Evolutionary conservation across 2,888 invertebrate species (phyloP).

Genomic region (Neoitamus cyanurus): DNA sequence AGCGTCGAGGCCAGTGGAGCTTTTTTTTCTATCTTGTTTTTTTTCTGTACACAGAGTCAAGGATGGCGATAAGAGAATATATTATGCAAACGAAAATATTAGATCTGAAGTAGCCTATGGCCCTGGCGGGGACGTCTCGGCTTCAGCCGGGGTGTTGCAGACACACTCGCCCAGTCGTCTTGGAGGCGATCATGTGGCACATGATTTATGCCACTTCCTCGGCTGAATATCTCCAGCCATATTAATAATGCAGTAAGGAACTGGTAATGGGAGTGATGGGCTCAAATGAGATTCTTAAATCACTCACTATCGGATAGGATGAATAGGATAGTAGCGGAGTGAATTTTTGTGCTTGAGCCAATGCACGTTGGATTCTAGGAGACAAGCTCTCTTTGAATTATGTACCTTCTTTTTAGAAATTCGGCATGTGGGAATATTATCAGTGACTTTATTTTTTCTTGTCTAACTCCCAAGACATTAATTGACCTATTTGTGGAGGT

Average conservation of each 20-base stretch:
- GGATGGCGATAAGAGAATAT: slow-evolving; percentile 47
- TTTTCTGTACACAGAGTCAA: slow-evolving; percentile 23
- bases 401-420: background rate
- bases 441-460: too few relatives aligned
- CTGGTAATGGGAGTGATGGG: slow-evolving; percentile 15
- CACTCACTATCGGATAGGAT: background rate
- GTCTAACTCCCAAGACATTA: too few relatives aligned
- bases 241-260: slow-evolving; percentile 29
- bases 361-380: background rate
- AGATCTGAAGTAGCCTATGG: background rate
- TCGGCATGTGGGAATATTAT: background rate
- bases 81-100: slow-evolving; percentile 49
- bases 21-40: background rate
- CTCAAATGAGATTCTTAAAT: background rate
- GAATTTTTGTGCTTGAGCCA: background rate
- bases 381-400: background rate
- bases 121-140: background rate
- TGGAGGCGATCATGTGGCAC: slow-evolving; percentile 33
- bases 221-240: slow-evolving; percentile 23
- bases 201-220: slow-evolving; percentile 36
- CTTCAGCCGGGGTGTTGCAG: background rate
- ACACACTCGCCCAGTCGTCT: background rate
- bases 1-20: slow-evolving; percentile 2
- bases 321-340: background rate
- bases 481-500: too few relatives aligned